Evolutionary conservation across 2,888 invertebrate species (phyloP), one percentile per base, ranked within the genome.

Genomic region (Microplitis manilae): DNA sequence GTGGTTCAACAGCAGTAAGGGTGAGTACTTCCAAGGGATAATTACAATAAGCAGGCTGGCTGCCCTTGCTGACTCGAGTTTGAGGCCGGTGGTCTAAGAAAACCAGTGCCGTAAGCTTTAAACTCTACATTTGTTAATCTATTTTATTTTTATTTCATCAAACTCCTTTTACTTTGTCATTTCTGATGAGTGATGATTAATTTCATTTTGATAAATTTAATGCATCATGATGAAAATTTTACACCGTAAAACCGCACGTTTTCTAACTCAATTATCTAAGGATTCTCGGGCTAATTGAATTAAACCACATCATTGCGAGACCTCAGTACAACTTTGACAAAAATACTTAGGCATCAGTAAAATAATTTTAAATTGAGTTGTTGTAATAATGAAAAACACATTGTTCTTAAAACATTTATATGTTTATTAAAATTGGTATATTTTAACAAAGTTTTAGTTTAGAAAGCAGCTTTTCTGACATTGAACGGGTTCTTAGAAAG

Each of bases 251-350:
- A 41, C 64, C 50, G 41, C 64, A n/a, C 62, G 20, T 38, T 72
- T 50, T 88, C 87, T 85, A 87, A 86, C 86, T 87, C 86, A 88
- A 88, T 88, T 88, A 87, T 85, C 86, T 84, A 84, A 84, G 84
- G 85, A 88, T 88, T 87, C 87, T 87, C 86, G 86, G 85, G 85
- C 87, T 88, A 87, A 88, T 87, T 87, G 86, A 87, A 88, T 87
- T 84, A 85, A 79, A 86, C 85, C 87, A 73, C 80, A 76, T 64
- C 62, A 13, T 41, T 72, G 30, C 50, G 17, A 15, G 72, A 30
- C 9, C 8, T 38, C 8, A 61, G 38, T n/a, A 38, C 17, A 62
- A 17, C 7, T 20, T 13, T 41, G 13, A 40, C 0, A 72, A 72
- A 72, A 72, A 64, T 64, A 20, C 9, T 8, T 2, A 5, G 13